These are phyloP conservation scores for Liasis olivaceus DNA, from an alignment of 2,797 vertebrate genomes.

Conservation along the genomic window DNA sequence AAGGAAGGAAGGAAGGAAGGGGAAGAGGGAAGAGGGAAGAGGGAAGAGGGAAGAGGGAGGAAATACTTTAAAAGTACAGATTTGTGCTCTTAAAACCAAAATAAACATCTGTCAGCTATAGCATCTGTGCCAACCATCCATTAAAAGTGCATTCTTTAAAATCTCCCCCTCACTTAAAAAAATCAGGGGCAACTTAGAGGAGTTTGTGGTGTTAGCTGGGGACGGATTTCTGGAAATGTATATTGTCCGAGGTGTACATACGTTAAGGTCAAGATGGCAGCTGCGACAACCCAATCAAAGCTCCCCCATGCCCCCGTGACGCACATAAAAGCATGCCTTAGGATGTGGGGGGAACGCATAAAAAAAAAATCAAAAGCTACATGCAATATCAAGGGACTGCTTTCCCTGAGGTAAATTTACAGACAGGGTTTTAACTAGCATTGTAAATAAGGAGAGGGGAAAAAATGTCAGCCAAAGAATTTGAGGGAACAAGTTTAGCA, in stretches of 20 bases:
- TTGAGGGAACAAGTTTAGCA: neutral
- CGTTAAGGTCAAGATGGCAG: no score
- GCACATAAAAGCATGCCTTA: no score
- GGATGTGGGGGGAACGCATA: no score
- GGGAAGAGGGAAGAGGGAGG: neutral
- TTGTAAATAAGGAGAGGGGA: conserved; percentile 25
- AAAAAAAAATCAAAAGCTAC: neutral
- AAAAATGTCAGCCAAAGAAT: conserved; percentile 18
- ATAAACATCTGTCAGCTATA: no score
- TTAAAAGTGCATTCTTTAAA: neutral
- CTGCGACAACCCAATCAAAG: no score
- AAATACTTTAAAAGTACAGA: neutral
- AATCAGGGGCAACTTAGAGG: neutral
- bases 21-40: no score
- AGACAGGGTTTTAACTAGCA: conserved; percentile 21
- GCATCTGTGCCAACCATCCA: no score
- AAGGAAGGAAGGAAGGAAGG: neutral
- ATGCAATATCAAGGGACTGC: neutral
- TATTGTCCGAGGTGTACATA: no score
- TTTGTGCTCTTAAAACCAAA: no score
- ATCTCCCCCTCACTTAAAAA: neutral
- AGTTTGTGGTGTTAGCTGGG: neutral
- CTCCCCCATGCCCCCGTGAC: no score
- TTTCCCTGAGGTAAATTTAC: conserved; percentile 22
- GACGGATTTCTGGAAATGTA: neutral